Percentiles rank a stretch among this genome's conserved stretches.
These are phyloP conservation scores for Dryomyza anilis DNA, from an alignment of 2,888 invertebrate genomes.

Conservation along the genomic window DNA sequence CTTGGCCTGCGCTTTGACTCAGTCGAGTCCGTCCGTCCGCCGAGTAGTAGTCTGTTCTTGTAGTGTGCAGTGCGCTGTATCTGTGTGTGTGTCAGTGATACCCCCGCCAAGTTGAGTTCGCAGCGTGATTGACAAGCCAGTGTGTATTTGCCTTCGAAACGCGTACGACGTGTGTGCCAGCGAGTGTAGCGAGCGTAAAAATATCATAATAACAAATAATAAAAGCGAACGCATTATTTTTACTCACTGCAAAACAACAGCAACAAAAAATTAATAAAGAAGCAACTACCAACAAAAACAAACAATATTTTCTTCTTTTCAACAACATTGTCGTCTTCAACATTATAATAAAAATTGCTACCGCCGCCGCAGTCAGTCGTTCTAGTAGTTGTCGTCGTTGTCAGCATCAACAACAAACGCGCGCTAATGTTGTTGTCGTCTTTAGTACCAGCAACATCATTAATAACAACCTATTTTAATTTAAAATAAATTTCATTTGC, in stretches of 20 bases:
- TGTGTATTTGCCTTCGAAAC: constrained; percentile 64
- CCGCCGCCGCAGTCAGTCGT: constrained; percentile 27
- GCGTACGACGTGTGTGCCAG: constrained; percentile 61
- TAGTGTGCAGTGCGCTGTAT: constrained; percentile 18
- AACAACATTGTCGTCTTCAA: constrained; percentile 24
- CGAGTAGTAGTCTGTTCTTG: too few relatives aligned
- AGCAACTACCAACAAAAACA: constrained; percentile 14
- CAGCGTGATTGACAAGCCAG: constrained; percentile 61
- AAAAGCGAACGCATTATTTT: constrained; percentile 33
- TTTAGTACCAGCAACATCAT: constrained; percentile 1
- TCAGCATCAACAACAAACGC: not conserved
- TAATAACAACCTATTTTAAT: not conserved
- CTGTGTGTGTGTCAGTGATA: constrained; percentile 38
- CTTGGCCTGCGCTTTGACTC: too few relatives aligned
- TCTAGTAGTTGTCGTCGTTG: constrained; percentile 6
- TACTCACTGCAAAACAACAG: constrained; percentile 24
- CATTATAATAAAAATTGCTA: not conserved
- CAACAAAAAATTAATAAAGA: constrained; percentile 19
- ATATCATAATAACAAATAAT: too few relatives aligned
- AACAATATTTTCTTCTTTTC: constrained; percentile 22
- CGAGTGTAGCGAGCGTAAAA: constrained; percentile 35
- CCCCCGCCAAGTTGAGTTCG: constrained; percentile 56
- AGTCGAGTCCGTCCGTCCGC: too few relatives aligned
- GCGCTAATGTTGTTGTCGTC: not conserved
- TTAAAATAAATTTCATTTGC: too few relatives aligned